Conservation (phyloP, 1,140 invertebrate genomes). For the Tetramorium alpestre region DNA sequence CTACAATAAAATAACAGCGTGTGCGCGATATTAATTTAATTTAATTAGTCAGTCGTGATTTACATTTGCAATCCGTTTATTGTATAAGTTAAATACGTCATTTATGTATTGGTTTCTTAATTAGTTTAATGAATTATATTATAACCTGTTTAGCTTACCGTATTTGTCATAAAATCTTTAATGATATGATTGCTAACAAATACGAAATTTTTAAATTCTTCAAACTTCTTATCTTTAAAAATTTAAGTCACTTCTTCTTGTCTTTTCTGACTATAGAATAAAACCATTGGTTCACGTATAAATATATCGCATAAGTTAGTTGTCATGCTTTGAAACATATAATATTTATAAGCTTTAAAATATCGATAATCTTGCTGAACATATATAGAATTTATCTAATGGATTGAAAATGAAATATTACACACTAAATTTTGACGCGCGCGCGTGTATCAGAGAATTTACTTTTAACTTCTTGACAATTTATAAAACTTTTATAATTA, state of each 20-base stretch:
- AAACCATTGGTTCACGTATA: not conserved
- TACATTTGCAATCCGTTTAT: slow-evolving; percentile 50
- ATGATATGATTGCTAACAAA: not conserved
- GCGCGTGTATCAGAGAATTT: not conserved
- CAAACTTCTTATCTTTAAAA: not conserved
- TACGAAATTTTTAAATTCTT: not conserved
- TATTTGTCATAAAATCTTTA: not conserved
- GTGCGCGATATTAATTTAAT: slow-evolving; percentile 53
- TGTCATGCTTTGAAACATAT: not conserved
- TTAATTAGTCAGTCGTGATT: slow-evolving; percentile 52
- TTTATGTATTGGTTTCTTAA: slow-evolving; percentile 47
- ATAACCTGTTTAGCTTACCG: not conserved
- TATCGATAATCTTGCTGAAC: not conserved
- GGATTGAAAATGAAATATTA: not conserved
- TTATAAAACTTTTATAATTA: not conserved
- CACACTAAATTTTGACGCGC: not conserved
- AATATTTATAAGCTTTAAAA: not conserved
- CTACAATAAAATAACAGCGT: slow-evolving; percentile 45
- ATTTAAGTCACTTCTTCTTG: not conserved
- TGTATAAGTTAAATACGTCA: slow-evolving; percentile 28
- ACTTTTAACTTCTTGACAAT: not conserved
- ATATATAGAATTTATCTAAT: not conserved
- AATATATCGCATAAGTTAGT: not conserved
- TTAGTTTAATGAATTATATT: slow-evolving; percentile 41
- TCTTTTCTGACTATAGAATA: not conserved